Evolutionary conservation across 2,888 invertebrate species (phyloP).

Genomic region (Drosophila diplacantha): DNA sequence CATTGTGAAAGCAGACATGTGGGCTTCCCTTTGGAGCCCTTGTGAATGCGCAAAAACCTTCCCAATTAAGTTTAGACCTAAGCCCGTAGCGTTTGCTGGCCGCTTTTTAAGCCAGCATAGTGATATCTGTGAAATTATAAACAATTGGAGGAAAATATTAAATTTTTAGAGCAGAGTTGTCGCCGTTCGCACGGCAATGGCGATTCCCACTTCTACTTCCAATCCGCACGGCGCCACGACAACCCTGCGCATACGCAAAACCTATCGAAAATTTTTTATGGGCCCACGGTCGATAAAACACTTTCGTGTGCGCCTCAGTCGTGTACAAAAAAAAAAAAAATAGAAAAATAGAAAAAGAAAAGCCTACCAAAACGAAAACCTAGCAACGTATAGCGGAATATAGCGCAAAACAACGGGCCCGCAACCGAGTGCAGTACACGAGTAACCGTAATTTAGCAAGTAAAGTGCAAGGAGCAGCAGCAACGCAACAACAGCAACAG

Average conservation of each 20-base stretch:
- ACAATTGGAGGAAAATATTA: constrained; percentile 45
- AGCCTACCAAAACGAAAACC: constrained; percentile 8
- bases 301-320: constrained; percentile 52
- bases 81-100: background rate
- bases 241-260: constrained; percentile 26
- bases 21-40: background rate
- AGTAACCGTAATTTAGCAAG: constrained; percentile 4
- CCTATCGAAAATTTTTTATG: constrained; percentile 32
- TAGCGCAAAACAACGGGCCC: constrained; percentile 6
- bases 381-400: constrained; percentile 7
- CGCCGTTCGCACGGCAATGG: constrained; percentile 16
- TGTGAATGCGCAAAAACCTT: background rate
- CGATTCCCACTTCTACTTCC: constrained; percentile 2
- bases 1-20: constrained; percentile 17
- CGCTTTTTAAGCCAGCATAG: background rate
- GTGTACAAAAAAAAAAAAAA: constrained; percentile 39
- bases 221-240: constrained; percentile 5
- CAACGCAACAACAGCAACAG: constrained; percentile 16
- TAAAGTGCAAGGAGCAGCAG: constrained; percentile 7
- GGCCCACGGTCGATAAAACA: constrained; percentile 73
- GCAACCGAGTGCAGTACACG: constrained; percentile 16
- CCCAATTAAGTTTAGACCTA: background rate
- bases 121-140: constrained; percentile 14
- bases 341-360: constrained; percentile 22
- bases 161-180: constrained; percentile 36